phyloP scores from a whole-genome alignment of 2,888 invertebrate genomes.

The Trissolcus brochymenae region DNA sequence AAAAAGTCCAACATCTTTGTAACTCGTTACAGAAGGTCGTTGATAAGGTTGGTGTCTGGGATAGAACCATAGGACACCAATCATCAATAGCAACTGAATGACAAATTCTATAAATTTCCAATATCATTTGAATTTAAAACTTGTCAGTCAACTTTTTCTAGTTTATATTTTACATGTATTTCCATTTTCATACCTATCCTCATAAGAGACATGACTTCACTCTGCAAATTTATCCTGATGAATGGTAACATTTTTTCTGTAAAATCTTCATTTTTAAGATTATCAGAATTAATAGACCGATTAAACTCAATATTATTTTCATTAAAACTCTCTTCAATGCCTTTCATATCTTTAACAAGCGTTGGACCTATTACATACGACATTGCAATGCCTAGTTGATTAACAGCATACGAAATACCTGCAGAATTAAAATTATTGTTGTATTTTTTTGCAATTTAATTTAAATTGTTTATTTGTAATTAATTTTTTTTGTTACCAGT shows the following conservation, averaged over 20 bases:
- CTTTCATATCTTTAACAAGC: constrained; percentile 38
- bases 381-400: constrained; percentile 66
- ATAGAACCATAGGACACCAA: constrained; percentile 61
- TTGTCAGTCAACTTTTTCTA: background rate
- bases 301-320: background rate
- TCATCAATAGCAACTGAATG: constrained; percentile 59
- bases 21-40: background rate
- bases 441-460: constrained; percentile 1
- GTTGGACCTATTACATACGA: constrained; percentile 67
- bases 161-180: background rate
- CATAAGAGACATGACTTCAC: constrained; percentile 63
- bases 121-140: background rate
- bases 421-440: background rate
- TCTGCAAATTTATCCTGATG: constrained; percentile 36
- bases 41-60: constrained; percentile 57
- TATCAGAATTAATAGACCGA: background rate
- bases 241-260: background rate
- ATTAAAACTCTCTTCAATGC: background rate
- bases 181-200: constrained; percentile 60
- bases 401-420: constrained; percentile 67
- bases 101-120: constrained; percentile 58
- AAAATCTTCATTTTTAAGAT: background rate
- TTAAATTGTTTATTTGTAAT: background rate
- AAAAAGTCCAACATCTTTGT: background rate
- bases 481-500: constrained; percentile 64